A percentile compares a stretch with the other conserved stretches of the same genome.
Evolutionary conservation across 2,797 vertebrate genomes (phyloP).

Genomic region (Rhinogobio ventralis): DNA sequence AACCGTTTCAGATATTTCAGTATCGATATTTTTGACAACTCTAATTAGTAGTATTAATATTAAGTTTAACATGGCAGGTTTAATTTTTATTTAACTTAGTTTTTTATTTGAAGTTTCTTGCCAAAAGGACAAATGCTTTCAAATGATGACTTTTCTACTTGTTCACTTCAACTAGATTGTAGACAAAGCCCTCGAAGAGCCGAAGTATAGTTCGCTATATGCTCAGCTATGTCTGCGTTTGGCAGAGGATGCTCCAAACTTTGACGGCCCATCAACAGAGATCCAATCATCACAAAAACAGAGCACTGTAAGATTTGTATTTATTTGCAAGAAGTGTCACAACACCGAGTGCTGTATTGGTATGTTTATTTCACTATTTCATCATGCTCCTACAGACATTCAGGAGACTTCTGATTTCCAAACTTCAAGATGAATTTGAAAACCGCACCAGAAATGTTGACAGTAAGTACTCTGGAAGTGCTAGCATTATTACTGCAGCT

Average conservation of each 20-base stretch:
- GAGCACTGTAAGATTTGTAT: slow-evolving; percentile 89
- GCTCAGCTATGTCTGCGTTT: slow-evolving; percentile 99
- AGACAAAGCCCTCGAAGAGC: slow-evolving; percentile 99
- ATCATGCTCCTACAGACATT: slow-evolving; percentile 83
- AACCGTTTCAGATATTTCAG: too few species aligned
- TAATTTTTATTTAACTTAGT: too few species aligned
- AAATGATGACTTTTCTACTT: slow-evolving; percentile 8
- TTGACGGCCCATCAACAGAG: slow-evolving; percentile 97
- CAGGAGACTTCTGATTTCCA: slow-evolving; percentile 99
- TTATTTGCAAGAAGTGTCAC: not conserved
- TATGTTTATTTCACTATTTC: not conserved
- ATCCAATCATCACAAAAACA: slow-evolving; percentile 98
- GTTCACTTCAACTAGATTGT: slow-evolving; percentile 84
- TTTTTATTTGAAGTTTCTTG: not conserved
- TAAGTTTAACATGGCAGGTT: too few species aligned
- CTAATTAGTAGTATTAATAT: too few species aligned
- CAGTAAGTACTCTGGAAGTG: slow-evolving; percentile 79
- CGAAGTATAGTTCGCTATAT: slow-evolving; percentile 99
- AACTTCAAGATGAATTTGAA: slow-evolving; percentile 99
- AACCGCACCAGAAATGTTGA: slow-evolving; percentile 99
- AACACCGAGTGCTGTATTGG: not conserved
- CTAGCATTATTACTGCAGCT: not conserved
- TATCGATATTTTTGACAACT: too few species aligned
- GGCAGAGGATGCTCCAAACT: slow-evolving; percentile 99
- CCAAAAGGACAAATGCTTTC: not conserved